A percentile compares a stretch with the other conserved stretches of the same genome.
phyloP scores from a whole-genome alignment of 2,113 vertebrate genomes.

The Hemiscyllium ocellatum region DNA sequence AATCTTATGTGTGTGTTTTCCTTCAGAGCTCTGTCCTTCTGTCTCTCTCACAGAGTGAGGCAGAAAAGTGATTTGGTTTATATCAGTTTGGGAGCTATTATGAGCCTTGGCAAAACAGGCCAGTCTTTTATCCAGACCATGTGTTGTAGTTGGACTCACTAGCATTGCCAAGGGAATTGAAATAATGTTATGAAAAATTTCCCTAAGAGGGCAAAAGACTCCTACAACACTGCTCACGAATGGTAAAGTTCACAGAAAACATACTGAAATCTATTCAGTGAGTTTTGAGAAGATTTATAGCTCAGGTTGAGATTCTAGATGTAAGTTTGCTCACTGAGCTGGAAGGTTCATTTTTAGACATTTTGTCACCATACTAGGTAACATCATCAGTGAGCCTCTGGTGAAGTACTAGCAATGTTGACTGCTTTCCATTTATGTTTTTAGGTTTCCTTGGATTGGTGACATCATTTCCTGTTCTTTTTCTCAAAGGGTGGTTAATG shows the following conservation, averaged over 20 bases:
- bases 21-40: neutral
- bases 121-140: neutral
- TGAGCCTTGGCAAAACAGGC: constrained; percentile 22
- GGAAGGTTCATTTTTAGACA: too few species aligned
- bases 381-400: too few species aligned
- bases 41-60: neutral
- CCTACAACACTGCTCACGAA: neutral
- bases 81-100: neutral
- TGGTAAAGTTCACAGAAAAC: neutral
- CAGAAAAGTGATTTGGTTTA: neutral
- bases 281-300: too few species aligned
- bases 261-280: neutral
- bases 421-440: too few species aligned
- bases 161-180: neutral
- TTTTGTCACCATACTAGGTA: too few species aligned
- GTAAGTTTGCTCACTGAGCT: too few species aligned
- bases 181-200: neutral
- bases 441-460: too few species aligned
- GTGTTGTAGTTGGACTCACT: neutral
- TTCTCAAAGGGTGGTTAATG: too few species aligned
- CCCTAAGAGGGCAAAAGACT: neutral
- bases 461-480: too few species aligned
- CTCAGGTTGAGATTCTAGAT: too few species aligned
- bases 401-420: too few species aligned
- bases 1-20: neutral